Evolutionary conservation across 2,888 invertebrate species (phyloP).

Genomic region (Acrobasis consociella): DNA sequence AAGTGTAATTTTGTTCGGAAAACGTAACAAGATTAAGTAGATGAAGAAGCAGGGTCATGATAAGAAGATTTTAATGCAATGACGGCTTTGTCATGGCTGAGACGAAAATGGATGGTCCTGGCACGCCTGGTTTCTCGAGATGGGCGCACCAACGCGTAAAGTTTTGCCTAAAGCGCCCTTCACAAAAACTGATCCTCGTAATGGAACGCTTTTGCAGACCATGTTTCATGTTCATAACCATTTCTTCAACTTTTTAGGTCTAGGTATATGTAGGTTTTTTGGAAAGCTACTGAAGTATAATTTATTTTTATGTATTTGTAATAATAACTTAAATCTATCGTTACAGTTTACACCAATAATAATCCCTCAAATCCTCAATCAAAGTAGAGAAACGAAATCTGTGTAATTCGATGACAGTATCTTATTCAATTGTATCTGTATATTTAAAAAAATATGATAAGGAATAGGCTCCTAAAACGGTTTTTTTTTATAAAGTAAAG

Average conservation of each 20-base stretch:
- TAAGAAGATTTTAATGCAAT: constrained; percentile 17
- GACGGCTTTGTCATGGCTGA: constrained; percentile 13
- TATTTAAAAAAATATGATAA: too few relatives aligned
- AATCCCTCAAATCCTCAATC: too few relatives aligned
- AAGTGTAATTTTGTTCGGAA: neutral
- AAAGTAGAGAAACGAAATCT: too few relatives aligned
- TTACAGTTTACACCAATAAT: too few relatives aligned
- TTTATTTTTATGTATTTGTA: too few relatives aligned
- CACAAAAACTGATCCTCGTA: constrained; percentile 16
- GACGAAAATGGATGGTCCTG: constrained; percentile 17
- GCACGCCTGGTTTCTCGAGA: constrained; percentile 11
- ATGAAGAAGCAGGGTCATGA: constrained; percentile 7
- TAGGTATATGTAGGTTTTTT: too few relatives aligned
- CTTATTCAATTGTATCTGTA: too few relatives aligned
- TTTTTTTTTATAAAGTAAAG: too few relatives aligned
- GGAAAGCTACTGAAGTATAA: too few relatives aligned
- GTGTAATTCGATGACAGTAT: too few relatives aligned
- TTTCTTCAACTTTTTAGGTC: neutral
- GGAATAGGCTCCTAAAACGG: too few relatives aligned
- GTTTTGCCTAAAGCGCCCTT: constrained; percentile 5
- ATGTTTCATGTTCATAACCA: neutral
- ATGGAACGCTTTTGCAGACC: constrained; percentile 10
- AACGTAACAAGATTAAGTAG: constrained; percentile 5
- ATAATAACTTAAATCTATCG: too few relatives aligned
- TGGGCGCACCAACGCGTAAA: constrained; percentile 14